Evolutionary conservation across 1,140 invertebrate genomes (phyloP).

Genomic region (Yoshiicerus persimilis): DNA sequence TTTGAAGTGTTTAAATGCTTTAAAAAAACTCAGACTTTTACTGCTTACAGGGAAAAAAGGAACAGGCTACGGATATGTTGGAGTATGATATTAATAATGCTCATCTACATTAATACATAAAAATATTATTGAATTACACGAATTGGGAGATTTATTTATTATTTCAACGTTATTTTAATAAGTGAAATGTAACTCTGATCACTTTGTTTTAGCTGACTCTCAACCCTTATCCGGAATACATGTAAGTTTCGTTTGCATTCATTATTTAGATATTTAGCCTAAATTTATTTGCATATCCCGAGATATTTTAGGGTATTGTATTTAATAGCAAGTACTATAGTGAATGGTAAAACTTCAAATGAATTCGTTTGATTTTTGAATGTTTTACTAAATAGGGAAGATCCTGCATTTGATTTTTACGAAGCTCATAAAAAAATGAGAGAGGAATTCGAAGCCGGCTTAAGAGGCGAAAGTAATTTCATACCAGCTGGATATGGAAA

Average conservation of each 20-base stretch:
- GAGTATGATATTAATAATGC: no score
- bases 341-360: no score
- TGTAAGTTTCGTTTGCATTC: neutral
- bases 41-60: conserved; percentile 43
- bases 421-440: conserved; percentile 28
- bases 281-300: no score
- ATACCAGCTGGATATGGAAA: conserved; percentile 25
- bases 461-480: conserved; percentile 20
- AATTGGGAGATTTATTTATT: no score
- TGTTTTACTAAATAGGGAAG: conserved; percentile 21
- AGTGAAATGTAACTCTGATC: no score
- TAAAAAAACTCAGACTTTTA: no score
- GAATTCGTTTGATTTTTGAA: neutral
- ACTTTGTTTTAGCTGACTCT: neutral
- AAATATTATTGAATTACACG: no score
- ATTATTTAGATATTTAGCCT: neutral
- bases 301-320: no score
- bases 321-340: no score
- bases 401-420: conserved; percentile 39
- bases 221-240: conserved; percentile 42
- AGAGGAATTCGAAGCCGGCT: conserved; percentile 32
- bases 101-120: no score
- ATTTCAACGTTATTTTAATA: no score
- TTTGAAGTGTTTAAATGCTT: no score
- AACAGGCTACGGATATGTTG: conserved; percentile 43